Evolutionary conservation across 92 coral and sea anemone species (phyloP).

Genomic region (Zoanthus sansibaricus): DNA sequence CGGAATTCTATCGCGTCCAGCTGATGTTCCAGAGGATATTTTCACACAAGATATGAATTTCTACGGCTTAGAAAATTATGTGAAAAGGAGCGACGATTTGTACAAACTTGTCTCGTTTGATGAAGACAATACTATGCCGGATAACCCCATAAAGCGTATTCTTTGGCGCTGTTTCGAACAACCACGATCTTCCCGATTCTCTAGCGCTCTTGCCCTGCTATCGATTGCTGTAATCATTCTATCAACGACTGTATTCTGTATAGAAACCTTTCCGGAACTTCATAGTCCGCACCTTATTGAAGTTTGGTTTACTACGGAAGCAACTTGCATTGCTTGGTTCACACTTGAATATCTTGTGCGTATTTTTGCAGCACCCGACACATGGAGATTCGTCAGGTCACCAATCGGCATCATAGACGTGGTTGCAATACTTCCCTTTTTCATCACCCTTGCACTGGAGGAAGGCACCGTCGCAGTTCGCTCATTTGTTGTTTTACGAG

Average conservation of each 20-base stretch:
- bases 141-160: constrained; percentile 59
- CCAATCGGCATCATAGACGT: constrained; percentile 87
- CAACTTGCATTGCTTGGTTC: constrained; percentile 84
- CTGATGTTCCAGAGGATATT: constrained; percentile 72
- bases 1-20: constrained; percentile 93
- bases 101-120: constrained; percentile 24
- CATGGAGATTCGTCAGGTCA: constrained; percentile 68
- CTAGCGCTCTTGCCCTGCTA: constrained; percentile 75
- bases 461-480: constrained; percentile 69
- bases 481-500: constrained; percentile 92
- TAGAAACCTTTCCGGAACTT: constrained; percentile 80
- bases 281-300: constrained; percentile 30
- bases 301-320: constrained; percentile 82
- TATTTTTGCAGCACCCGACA: constrained; percentile 70
- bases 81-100: constrained; percentile 8
- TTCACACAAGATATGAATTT: constrained; percentile 82
- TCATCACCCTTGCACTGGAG: constrained; percentile 74
- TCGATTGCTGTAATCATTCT: constrained; percentile 73
- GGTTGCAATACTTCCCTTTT: constrained; percentile 83
- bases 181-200: constrained; percentile 79
- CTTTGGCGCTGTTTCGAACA: constrained; percentile 87
- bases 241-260: constrained; percentile 84
- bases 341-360: constrained; percentile 79
- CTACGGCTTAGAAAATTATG: constrained; percentile 64
- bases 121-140: constrained; percentile 58